phyloP scores from a whole-genome alignment of 2,113 vertebrate species.

The Otocyon megalotis region DNA sequence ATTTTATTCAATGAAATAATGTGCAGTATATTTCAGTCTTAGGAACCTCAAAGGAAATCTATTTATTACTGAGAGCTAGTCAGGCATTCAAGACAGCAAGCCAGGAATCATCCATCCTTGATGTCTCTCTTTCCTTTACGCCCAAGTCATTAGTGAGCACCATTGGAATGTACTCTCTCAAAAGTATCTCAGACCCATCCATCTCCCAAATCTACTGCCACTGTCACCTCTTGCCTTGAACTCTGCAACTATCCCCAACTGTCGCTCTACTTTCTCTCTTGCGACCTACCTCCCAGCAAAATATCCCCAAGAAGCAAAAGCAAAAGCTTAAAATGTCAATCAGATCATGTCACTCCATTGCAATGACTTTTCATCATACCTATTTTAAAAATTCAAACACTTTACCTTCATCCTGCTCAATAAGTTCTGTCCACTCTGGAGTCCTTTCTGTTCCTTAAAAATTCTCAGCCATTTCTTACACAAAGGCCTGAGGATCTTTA shows the following conservation, averaged over 20 bases:
- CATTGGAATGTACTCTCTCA: rapidly evolving
- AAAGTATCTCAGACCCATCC: rapidly evolving
- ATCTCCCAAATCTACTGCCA: not conserved
- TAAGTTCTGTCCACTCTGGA: not conserved
- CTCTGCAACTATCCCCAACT: not conserved
- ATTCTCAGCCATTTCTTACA: rapidly evolving
- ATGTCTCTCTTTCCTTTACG: rapidly evolving
- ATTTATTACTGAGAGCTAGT: not conserved
- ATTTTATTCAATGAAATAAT: not conserved
- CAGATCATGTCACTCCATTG: rapidly evolving
- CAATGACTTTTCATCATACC: not conserved
- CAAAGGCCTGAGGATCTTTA: too few relatives aligned
- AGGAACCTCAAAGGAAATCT: not conserved
- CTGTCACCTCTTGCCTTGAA: rapidly evolving
- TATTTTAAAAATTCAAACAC: not conserved
- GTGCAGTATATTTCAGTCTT: not conserved
- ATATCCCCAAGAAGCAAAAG: not conserved
- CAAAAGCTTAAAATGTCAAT: not conserved
- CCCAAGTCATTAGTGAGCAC: not conserved
- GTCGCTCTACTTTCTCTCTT: not conserved
- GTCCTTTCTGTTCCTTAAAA: too few relatives aligned
- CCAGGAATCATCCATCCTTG: rapidly evolving
- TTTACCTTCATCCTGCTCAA: not conserved
- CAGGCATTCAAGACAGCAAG: not conserved
- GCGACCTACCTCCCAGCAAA: not conserved